Evolutionary conservation across 2,888 invertebrate species (phyloP), one percentile per base, ranked within the genome.

Genomic region (Marasmarcha lunaedactyla): DNA sequence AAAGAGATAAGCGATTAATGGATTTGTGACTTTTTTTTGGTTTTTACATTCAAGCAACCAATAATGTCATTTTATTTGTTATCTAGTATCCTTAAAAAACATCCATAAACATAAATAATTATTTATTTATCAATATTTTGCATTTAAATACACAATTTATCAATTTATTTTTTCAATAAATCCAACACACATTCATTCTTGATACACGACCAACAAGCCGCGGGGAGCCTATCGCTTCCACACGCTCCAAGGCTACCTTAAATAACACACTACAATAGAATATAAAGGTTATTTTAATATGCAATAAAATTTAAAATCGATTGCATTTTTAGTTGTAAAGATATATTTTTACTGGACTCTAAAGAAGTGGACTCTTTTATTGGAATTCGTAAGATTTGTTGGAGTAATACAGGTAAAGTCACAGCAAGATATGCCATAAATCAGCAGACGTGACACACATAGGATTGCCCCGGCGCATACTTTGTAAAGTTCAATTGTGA

Each of bases 271-370:
- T 63, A 65, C 64, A 63, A 71, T 72, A 67, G 63, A 68, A 77
- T 63, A 63, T 69, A 72, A 71, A 73, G 69, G 71, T 72, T 74
- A 74, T 64, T 76, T 76, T 76, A 78, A 78, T 77, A 77, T 71
- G 74, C 72, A 77, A 68, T 79, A 74, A 78, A 76, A 74, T 71
- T 71, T 67, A 55, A 71, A 78, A 77, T 79, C 71, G 71, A 79
- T 77, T 76, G 71, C 65, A 70, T 70, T 71, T 62, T 51, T 49
- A 62, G 66, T 60, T 56, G 63, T 76, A 76, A 77, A 77, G 63
- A 62, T 47, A 55, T 51, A 50, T 63, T 72, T 73, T 67, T 69
- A 68, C 65, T 57, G 54, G 54, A 55, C 63, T 59, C 20, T 20
- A 20, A 20, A 20, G 20, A 74, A 68, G 70, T 69, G 71, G 59